phyloP scores from a whole-genome alignment of 2,797 vertebrate genomes.

The Arrhamphus sclerolepis region DNA sequence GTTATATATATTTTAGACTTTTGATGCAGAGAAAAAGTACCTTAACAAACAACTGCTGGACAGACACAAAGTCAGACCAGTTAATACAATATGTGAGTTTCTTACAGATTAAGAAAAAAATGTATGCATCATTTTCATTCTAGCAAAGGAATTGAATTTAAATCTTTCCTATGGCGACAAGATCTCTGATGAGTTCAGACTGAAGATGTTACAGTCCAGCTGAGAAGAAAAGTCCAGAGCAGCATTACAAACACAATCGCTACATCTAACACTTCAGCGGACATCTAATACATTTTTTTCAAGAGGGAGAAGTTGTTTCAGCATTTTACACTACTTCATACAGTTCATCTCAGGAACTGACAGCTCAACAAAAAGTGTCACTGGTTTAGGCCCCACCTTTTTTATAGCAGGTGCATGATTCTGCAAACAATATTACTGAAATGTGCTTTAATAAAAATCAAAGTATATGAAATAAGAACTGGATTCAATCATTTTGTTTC shows the following conservation, averaged over 20 bases:
- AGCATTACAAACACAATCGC: slow-evolving; percentile 9
- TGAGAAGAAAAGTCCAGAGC: neutral
- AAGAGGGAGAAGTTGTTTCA: neutral
- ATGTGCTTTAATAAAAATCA: too few species aligned
- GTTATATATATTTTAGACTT: neutral
- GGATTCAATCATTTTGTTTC: neutral
- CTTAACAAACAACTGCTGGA: too few species aligned
- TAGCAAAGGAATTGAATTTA: too few species aligned
- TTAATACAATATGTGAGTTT: too few species aligned
- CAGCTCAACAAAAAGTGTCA: neutral
- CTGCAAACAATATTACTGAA: neutral
- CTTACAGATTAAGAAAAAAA: too few species aligned
- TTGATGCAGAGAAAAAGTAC: neutral
- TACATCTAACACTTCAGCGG: slow-evolving; percentile 5
- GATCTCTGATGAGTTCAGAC: neutral
- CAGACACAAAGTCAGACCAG: too few species aligned
- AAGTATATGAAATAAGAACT: too few species aligned
- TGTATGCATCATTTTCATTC: too few species aligned
- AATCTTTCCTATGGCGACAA: too few species aligned
- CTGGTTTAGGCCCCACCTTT: neutral
- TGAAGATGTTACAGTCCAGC: neutral
- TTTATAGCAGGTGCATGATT: neutral
- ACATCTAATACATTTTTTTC: neutral
- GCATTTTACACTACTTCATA: neutral
- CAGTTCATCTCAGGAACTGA: neutral